Evolutionary conservation across 2,888 invertebrate genomes (phyloP).

Genomic region (Dolomedes plantarius): DNA sequence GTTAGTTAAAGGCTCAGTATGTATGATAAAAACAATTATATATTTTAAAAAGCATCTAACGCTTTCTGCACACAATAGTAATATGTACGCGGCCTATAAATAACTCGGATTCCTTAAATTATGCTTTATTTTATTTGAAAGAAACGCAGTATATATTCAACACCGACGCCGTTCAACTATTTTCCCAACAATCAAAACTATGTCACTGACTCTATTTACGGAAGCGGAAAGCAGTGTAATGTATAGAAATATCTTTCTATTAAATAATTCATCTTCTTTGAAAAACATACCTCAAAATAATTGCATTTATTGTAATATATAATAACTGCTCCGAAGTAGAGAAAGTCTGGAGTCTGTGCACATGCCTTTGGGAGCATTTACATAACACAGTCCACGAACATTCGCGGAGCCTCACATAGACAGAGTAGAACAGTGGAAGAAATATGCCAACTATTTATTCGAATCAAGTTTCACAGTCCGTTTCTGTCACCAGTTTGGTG

Average conservation of each 20-base stretch:
- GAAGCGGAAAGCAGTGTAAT: too few relatives aligned
- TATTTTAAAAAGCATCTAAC: too few relatives aligned
- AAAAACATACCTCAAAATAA: conserved; percentile 9
- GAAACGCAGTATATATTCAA: too few relatives aligned
- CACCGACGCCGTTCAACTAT: too few relatives aligned
- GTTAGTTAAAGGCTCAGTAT: too few relatives aligned
- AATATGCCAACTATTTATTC: conserved; percentile 69
- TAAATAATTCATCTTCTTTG: neutral
- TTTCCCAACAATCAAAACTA: too few relatives aligned
- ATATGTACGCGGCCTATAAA: too few relatives aligned
- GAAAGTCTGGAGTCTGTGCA: neutral
- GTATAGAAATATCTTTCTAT: neutral
- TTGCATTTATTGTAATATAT: neutral
- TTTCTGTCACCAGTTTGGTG: conserved; percentile 49
- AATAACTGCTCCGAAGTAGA: neutral
- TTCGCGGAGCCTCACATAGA: neutral
- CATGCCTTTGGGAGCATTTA: conserved; percentile 8
- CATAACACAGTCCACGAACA: neutral
- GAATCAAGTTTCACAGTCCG: conserved; percentile 56
- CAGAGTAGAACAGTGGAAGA: conserved; percentile 40
- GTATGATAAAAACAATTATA: too few relatives aligned
- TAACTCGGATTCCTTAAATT: too few relatives aligned
- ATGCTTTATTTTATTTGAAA: too few relatives aligned
- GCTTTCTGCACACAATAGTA: too few relatives aligned
- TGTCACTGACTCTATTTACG: too few relatives aligned